Base-by-base conservation (phyloP, 2,888 invertebrate species). In the Ecliptopera silaceata region DNA sequence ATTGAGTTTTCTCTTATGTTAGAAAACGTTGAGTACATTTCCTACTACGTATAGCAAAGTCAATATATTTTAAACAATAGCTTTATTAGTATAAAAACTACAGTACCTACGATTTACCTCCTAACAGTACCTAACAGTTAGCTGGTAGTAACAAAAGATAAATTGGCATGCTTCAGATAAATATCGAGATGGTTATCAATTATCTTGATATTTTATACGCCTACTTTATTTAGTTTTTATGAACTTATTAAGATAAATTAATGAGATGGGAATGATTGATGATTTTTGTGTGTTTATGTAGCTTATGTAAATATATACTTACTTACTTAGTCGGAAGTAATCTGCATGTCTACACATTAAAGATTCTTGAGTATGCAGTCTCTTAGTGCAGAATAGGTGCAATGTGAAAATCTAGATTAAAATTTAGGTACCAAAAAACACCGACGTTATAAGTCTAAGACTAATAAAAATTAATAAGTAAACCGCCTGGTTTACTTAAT, bases 51-150 rank as follows among this genome's bases (percentile, higher is more conserved):
- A n/a, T 34, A 17, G 17, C 10, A 6, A 2, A 29, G 13, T 3
- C 22, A 3, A 12, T 46, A 36, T 47, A 26, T 38, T 4, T 6
- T 12, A 8, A 38, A 15, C 34, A 47, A 47, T 12, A 34, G 36
- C 13, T 47, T 22, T 13, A 38, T 34, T 3, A n/a, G 26, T 36
- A 20, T 22, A 29, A 39, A 26, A 34, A 20, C 12, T 31, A 39
- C 39, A 29, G 22, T 39, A 20, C 4, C 15, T 18, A 20, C n/a
- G 26, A 22, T 22, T 47, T 39, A 32, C 2, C 29, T 22, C 41
- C 39, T 45, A 46, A 48, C 53, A 41, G 20, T 41, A 29, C 32
- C 53, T 54, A 54, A 54, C 54, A 42, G 54, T 47, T 54, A 42
- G 43, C 54, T 36, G 18, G 29, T 10, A 36, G 12, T 5, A 54